Evolutionary conservation across 2,888 invertebrate species (phyloP).

Genomic region (Tipula helvola): DNA sequence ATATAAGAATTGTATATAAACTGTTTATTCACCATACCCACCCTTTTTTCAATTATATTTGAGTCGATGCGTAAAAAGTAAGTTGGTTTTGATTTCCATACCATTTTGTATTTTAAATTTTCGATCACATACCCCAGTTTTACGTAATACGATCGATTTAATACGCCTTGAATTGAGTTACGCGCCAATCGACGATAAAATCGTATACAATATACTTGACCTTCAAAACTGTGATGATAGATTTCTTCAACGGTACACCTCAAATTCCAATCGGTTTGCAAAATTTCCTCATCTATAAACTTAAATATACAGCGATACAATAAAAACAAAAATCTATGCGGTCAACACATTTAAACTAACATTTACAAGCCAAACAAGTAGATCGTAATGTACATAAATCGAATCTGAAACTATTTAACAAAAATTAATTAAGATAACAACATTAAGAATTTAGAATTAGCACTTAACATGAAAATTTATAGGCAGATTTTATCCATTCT

Average conservation of each 20-base stretch:
- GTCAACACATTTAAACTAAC: background rate
- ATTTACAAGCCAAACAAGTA: background rate
- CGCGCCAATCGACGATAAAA: background rate
- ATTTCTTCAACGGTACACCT: background rate
- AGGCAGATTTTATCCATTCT: background rate
- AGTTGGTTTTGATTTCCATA: background rate
- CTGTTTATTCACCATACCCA: too few species aligned
- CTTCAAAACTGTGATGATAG: background rate
- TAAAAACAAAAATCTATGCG: too few species aligned
- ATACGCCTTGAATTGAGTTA: background rate
- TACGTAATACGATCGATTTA: background rate
- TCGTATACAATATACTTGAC: background rate
- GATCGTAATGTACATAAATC: background rate
- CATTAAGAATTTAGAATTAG: background rate
- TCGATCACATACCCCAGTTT: background rate
- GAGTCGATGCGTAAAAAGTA: background rate
- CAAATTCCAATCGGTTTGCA: background rate
- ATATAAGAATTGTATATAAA: too few species aligned
- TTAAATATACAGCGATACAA: background rate
- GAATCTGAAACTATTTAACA: background rate
- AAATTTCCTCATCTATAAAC: background rate
- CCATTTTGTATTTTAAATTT: background rate
- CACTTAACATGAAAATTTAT: background rate
- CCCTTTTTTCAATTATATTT: background rate
- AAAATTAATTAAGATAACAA: background rate